Conservation (phyloP, 2,888 invertebrate genomes). For the Leucozona laternaria region DNA sequence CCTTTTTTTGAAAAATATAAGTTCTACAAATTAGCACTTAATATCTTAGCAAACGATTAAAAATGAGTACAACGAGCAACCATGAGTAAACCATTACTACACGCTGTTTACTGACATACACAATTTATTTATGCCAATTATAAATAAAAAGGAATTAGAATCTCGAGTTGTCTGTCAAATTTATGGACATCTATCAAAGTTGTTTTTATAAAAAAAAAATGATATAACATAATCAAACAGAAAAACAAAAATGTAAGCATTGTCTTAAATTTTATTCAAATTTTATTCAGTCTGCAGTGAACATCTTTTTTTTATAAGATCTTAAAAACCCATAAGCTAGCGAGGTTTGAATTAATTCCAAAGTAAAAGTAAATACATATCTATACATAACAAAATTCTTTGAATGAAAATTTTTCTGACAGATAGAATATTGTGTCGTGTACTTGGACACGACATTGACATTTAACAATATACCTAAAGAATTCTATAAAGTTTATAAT, state of each 20-base stretch:
- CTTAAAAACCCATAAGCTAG: neutral
- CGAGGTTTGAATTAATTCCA: neutral
- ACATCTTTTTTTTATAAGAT: neutral
- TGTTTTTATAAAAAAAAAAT: slow-evolving; percentile 25
- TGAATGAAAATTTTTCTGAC: slow-evolving; percentile 3
- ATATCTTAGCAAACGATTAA: slow-evolving; percentile 2
- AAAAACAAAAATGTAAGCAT: neutral
- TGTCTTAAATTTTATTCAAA: slow-evolving; percentile 48
- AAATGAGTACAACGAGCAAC: neutral
- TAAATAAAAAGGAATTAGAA: neutral
- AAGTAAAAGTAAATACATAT: slow-evolving; percentile 3
- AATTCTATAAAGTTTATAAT: neutral
- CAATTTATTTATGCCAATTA: neutral
- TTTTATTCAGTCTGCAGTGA: slow-evolving; percentile 32
- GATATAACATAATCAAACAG: neutral
- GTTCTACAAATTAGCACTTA: slow-evolving; percentile 19
- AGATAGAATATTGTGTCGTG: neutral
- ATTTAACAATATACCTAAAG: slow-evolving; percentile 7
- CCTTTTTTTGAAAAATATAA: neutral
- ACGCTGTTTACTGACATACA: neutral
- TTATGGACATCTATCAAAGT: slow-evolving; percentile 35
- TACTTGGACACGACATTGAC: slow-evolving; percentile 12
- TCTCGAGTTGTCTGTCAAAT: slow-evolving; percentile 14
- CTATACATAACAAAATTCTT: neutral
- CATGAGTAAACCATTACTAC: neutral